Conservation (phyloP, 1,140 invertebrate species). For the Diprion similis region DNA sequence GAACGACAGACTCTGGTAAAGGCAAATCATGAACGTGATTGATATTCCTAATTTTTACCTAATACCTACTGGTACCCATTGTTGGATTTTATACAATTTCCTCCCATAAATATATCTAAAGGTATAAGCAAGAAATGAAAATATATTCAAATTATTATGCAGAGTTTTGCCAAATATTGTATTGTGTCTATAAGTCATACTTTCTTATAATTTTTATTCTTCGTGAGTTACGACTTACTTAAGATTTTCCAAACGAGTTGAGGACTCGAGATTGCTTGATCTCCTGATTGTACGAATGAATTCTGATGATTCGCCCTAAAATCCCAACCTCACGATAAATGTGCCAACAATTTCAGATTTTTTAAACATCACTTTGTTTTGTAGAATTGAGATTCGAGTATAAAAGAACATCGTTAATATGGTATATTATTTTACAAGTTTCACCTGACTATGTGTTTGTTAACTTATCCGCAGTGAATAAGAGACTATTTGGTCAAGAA, state of each 20-base stretch:
- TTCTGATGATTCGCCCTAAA: neutral
- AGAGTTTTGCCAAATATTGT: conserved; percentile 41
- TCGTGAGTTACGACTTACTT: neutral
- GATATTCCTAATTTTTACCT: conserved; percentile 35
- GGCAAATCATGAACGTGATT: conserved; percentile 30
- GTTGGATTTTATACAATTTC: conserved; percentile 49
- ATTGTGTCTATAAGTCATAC: conserved; percentile 27
- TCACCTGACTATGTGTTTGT: too few relatives aligned
- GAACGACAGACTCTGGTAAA: conserved; percentile 27
- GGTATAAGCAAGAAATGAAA: conserved; percentile 33
- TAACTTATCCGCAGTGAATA: too few relatives aligned
- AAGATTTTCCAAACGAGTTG: too few relatives aligned
- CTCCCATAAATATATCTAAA: conserved; percentile 33
- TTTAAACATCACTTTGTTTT: too few relatives aligned
- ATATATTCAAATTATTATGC: conserved; percentile 46
- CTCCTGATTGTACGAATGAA: too few relatives aligned
- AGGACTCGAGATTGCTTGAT: too few relatives aligned
- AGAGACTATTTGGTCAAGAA: too few relatives aligned
- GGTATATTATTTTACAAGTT: too few relatives aligned
- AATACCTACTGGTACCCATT: conserved; percentile 42
- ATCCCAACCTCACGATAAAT: neutral
- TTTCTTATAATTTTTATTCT: neutral
- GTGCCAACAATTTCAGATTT: neutral
- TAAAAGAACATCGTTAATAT: too few relatives aligned
- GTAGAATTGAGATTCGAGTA: too few relatives aligned